Base-by-base conservation (phyloP, 2,888 invertebrate genomes). In the Galeopsomyia nigrocyanea region DNA sequence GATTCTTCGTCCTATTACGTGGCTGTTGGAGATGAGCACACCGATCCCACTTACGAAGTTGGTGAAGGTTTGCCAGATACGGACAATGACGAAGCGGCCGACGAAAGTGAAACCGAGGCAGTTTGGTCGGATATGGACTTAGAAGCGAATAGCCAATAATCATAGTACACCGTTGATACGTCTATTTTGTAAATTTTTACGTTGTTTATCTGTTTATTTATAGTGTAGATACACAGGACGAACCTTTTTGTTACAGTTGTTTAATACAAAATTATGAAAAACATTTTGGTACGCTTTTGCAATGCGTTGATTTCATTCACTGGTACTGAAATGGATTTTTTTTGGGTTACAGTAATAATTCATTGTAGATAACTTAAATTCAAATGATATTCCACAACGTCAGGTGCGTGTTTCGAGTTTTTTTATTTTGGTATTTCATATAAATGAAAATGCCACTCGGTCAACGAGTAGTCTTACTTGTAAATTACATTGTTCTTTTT, bases 71-170 rank as follows among this genome's bases (percentile, higher is more conserved):
- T 83, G 69, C 86, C 81, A 46, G 87, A 87, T 47, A 87, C 88
- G 6, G 86, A 86, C 75, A 88, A 89, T 66, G 88, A 87, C 26
- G 86, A 86, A 73, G 83, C 83, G 16, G 89, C 88, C 31, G 87
- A 88, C 68, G 88, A 87, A 76, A 89, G 89, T 55, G 90, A 90
- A 81, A 89, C 89, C 0, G 90, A 90, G 80, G 89, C 89, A 22
- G 88, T 90, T 55, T 90, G 90, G 90, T 89, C 89, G n/a, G 90
- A 90, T 79, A 88, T 89, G 82, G 90, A 90, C 80, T 87, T 89
- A n/a, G 90, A 90, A 77, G 86, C 89, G 39, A 88, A 86, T 79
- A 86, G 86, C 75, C 86, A 86, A 77, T 86, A 82, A 75, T 70
- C 46, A 73, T 65, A 61, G 46, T 67, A 70, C 47, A 31, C 9